phyloP scores from a whole-genome alignment of 2,888 invertebrate species.

The Morinoia aosen region DNA sequence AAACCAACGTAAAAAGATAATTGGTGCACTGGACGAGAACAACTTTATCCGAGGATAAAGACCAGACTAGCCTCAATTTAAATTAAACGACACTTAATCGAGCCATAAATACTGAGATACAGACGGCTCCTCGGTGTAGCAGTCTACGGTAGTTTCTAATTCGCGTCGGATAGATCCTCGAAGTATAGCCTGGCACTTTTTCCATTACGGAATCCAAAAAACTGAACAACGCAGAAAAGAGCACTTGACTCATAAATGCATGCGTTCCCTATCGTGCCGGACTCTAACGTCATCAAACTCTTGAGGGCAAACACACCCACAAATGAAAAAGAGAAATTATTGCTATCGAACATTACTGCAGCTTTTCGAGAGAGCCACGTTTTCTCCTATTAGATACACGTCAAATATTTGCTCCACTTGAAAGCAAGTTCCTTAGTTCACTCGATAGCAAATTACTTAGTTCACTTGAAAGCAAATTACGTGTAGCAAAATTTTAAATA shows the following conservation, averaged over 20 bases:
- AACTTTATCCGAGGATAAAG: slow-evolving; percentile 8
- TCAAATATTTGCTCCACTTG: too few relatives aligned
- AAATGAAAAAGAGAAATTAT: too few relatives aligned
- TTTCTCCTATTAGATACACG: too few relatives aligned
- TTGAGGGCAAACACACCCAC: not conserved
- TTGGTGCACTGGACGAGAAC: not conserved
- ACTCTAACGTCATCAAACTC: not conserved
- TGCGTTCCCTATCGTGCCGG: not conserved
- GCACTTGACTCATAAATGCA: not conserved
- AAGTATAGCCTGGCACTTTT: not conserved
- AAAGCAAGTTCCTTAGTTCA: too few relatives aligned
- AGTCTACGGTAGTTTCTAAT: not conserved
- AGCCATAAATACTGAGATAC: not conserved
- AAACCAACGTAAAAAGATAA: not conserved
- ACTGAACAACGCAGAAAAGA: not conserved
- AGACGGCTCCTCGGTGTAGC: not conserved
- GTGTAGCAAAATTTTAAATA: too few relatives aligned
- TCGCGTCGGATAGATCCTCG: not conserved
- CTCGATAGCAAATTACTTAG: too few relatives aligned
- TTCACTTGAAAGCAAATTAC: too few relatives aligned
- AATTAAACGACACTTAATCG: not conserved
- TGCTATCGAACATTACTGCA: too few relatives aligned
- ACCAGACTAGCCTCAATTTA: not conserved
- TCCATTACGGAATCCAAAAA: not conserved
- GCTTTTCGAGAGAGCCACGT: too few relatives aligned